Evolutionary conservation across 2,888 invertebrate genomes (phyloP), one percentile per base, ranked within the genome.

Genomic region (Pemphredon lugubris): DNA sequence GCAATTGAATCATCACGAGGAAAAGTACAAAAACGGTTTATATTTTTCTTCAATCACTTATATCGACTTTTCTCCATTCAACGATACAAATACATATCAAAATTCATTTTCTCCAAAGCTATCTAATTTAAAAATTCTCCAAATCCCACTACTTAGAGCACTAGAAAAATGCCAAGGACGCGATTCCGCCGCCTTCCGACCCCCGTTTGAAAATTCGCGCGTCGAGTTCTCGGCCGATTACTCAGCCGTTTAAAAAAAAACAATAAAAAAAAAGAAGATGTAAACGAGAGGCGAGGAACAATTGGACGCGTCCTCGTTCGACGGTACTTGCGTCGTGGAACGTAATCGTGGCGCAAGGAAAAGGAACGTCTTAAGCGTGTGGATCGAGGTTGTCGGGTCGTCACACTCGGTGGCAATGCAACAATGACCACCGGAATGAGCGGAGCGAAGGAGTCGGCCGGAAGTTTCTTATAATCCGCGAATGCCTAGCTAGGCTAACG

Each of bases 301-400:
- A 44, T 26, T 45, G 32, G 26, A 63, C 58, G 37, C 57, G 70
- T 45, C 71, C 66, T 74, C 67, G 61, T 72, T 77, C 72, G 48
- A 20, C 48, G 53, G 63, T 53, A 77, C 74, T 75, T 74, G 75
- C 75, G 78, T 73, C 75, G 57, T 70, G 74, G 73, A 73, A 75
- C 65, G 66, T 64, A 74, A 77, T 59, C 53, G 63, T 58, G 60
- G 61, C 37, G 79, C 60, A 55, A 53, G 61, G 30, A 61, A 54
- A 47, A 39, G 45, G 60, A 45, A 48, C 48, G 64, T 64, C 57
- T 74, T 68, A 75, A 51, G 60, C 65, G 58, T 71, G 83, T 71
- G 83, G 79, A 87, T 85, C 84, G 85, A 86, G 87, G 85, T 84
- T 86, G 85, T 75, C 84, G 75, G 86, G 85, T 86, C 86, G 87